Base-by-base conservation (phyloP, 2,888 invertebrate genomes). In the Dorcus hopei region DNA sequence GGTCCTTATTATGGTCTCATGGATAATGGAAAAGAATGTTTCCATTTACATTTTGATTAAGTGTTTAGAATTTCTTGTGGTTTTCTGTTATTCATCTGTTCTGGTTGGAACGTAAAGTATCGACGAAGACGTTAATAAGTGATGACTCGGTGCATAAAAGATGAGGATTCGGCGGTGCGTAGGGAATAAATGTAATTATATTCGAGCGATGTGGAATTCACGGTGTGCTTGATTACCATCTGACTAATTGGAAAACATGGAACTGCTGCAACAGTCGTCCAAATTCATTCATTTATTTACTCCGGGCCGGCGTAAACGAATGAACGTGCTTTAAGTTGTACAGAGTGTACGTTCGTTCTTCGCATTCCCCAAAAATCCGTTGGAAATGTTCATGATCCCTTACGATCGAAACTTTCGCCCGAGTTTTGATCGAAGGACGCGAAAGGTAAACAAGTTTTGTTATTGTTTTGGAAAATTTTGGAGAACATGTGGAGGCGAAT, bases 201-300 rank as follows among this genome's bases (percentile, higher is more conserved):
- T 58, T 49, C 43, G 42, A 38, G 47, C 19, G 19, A 14, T 52
- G 57, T 33, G 59, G 43, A 50, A 61, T 19, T 19, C 19, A 19
- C 19, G 26, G 4, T 33, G 57, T 61, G 59, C 59, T 49, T 63
- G 59, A 61, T 63, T 63, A 61, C 57, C 61, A 33, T 33, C 26
- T 33, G 61, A 54, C 48, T 64, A 64, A 64, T 64, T 64, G 64
- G 64, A 62, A 64, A 64, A 62, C 62, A 62, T 60, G 64, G 58
- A 45, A 26, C 26, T 42, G 55, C 41, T 52, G 49, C 49, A 33
- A 33, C 26, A 7, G 26, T 33, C 26, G 6, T 33, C 26, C 26
- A 5, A 33, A 33, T 33, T 33, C 26, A 33, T 33, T 33, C 26
- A 33, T 33, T 33, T 33, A 33, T 33, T 33, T 33, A 33, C 26